Base-by-base conservation (phyloP, 2,113 vertebrate species). In the Naja naja region DNA sequence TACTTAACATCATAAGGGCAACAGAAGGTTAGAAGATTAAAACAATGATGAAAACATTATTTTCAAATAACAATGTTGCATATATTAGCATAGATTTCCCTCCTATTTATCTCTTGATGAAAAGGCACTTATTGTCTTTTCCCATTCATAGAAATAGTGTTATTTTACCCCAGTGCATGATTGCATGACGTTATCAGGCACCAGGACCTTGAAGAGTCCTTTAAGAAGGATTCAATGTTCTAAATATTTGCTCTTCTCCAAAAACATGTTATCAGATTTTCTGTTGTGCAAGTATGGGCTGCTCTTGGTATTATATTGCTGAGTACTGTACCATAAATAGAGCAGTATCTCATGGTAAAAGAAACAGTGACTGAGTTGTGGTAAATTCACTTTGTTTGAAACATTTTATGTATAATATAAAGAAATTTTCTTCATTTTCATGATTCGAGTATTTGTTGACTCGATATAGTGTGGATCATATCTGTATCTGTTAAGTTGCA, bases 201-300 rank as follows among this genome's bases (percentile, higher is more conserved):
- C 2, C 85, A 45, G 11, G 88, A 93, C 74, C 92, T 87, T 93
- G 47, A 39, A 91, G 92, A 47, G 69, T 3, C 85, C 53, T 88
- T 49, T 43, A 18, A 4, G 87, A 20, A 91, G 60, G 55, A 85
- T 0, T 4, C 49, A 34, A 27, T 39, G 12, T 55, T 9, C 34
- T 25, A 45, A 45, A 14, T 39, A 53, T 86, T 91, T 88, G 23
- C 64, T n/a, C 43, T 90, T 43, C 92, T 94, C 91, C 23, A 30
- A 56, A 89, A 27, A 91, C 90, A 74, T 93, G 90, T 94, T 93
- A 11, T 95, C 91, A 2, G 1, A n/a, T 81, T 81, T 90, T 90
- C 18, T 45, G 49, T 74, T 96, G 89, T 94, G 90, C 95, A 95
- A 93, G 89, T 91, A 94, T 95, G 69, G n/a, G n/a, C 74, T 95